A percentile compares a stretch with the other conserved stretches of the same genome.
Conservation (phyloP, 2,113 vertebrate species). For the Eulacestoma nigropectus region DNA sequence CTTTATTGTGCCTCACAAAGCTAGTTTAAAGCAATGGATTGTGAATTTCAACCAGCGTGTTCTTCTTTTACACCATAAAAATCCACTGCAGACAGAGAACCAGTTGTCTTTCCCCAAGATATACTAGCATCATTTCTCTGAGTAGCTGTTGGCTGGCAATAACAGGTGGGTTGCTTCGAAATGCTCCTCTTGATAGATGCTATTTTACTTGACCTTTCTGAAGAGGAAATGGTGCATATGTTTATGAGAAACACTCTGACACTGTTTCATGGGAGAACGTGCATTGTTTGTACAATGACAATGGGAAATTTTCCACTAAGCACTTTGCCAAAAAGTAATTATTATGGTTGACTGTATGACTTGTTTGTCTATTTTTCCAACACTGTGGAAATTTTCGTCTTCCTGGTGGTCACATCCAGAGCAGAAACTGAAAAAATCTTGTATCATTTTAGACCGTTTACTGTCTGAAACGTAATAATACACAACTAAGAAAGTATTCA, state of each 20-base stretch:
- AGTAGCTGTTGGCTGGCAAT: constrained; percentile 37
- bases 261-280: constrained; percentile 45
- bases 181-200: constrained; percentile 56
- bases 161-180: constrained; percentile 55
- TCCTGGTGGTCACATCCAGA: not conserved
- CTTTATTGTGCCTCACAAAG: constrained; percentile 40
- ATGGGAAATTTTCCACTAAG: constrained; percentile 53
- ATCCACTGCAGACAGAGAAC: constrained; percentile 22
- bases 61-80: not conserved
- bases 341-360: constrained; percentile 27
- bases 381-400: not conserved
- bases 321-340: constrained; percentile 41
- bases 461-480: not conserved
- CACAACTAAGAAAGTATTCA: not conserved
- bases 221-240: constrained; percentile 56
- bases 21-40: constrained; percentile 37
- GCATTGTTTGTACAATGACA: constrained; percentile 60
- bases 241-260: constrained; percentile 55
- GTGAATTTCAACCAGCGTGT: constrained; percentile 29
- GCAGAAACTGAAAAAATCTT: constrained; percentile 4
- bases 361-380: constrained; percentile 34
- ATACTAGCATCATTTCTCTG: constrained; percentile 22
- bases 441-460: not conserved
- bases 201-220: constrained; percentile 64
- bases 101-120: constrained; percentile 32